Conservation (phyloP, 2,888 invertebrate genomes). For the Coelopa pilipes region DNA sequence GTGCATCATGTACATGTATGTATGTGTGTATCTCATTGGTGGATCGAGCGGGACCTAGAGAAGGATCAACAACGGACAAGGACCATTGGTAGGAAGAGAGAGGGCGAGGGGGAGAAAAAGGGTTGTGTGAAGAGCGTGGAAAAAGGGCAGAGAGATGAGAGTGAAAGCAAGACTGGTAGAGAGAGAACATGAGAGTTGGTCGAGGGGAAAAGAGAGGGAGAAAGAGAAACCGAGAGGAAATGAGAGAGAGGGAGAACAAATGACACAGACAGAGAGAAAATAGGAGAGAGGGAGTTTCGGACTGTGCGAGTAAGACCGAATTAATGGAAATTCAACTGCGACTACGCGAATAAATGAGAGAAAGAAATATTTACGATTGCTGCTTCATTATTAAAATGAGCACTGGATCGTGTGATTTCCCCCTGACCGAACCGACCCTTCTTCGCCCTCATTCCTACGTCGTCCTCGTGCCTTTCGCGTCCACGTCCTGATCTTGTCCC, state of each 20-base stretch:
- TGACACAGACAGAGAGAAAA: too few relatives aligned
- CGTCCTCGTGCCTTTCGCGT: background rate
- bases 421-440: background rate
- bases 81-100: background rate
- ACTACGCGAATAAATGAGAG: constrained; percentile 31
- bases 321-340: background rate
- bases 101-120: too few relatives aligned
- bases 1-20: background rate
- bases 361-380: constrained; percentile 33
- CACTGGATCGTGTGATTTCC: constrained; percentile 21
- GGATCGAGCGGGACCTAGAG: background rate
- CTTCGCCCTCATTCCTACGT: background rate
- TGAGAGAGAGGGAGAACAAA: too few relatives aligned
- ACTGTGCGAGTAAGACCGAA: constrained; percentile 24
- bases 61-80: background rate
- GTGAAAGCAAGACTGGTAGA: too few relatives aligned
- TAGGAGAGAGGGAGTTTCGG: too few relatives aligned
- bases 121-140: too few relatives aligned
- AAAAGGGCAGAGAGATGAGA: too few relatives aligned
- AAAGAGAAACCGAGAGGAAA: too few relatives aligned
- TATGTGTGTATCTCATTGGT: background rate
- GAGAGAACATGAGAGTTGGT: too few relatives aligned
- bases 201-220: too few relatives aligned
- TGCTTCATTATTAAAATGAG: constrained; percentile 37
- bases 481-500: background rate